A percentile compares a stretch with the other conserved stretches of the same genome.
Conservation (phyloP, 2,113 vertebrate genomes). For the Cavia porcellus region DNA sequence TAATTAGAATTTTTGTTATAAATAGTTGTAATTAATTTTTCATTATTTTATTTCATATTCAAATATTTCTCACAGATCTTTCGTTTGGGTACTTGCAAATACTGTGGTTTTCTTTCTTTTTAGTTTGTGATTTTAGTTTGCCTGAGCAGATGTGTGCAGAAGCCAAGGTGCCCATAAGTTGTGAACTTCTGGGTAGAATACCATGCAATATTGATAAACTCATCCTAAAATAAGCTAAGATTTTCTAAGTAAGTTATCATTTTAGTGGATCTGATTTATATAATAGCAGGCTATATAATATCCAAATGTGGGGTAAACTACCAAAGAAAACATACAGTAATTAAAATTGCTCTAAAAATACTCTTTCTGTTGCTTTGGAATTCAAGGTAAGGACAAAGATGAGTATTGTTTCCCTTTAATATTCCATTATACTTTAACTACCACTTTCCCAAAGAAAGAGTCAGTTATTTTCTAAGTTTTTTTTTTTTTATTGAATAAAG, state of each 20-base stretch:
- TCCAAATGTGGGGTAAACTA: not conserved
- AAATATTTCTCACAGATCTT: not conserved
- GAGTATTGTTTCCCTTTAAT: not conserved
- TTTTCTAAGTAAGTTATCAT: not conserved
- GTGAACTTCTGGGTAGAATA: not conserved
- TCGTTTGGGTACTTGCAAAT: not conserved
- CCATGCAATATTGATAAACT: not conserved
- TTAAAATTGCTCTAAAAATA: not conserved
- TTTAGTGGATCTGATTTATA: not conserved
- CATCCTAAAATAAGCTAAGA: not conserved
- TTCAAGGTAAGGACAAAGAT: not conserved
- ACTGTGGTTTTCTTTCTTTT: not conserved
- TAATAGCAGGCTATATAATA: not conserved
- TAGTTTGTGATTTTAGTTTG: slow-evolving; percentile 10
- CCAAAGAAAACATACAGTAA: not conserved
- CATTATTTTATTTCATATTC: not conserved
- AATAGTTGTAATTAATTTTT: not conserved
- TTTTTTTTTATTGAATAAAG: not conserved
- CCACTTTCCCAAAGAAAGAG: not conserved
- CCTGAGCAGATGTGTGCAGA: not conserved
- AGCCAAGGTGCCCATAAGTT: not conserved
- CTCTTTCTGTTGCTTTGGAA: not conserved
- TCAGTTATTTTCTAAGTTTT: not conserved
- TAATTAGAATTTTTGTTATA: not conserved
- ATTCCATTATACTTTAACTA: not conserved